Base-by-base conservation (phyloP, 2,888 invertebrate genomes). In the Cosmia trapezina region DNA sequence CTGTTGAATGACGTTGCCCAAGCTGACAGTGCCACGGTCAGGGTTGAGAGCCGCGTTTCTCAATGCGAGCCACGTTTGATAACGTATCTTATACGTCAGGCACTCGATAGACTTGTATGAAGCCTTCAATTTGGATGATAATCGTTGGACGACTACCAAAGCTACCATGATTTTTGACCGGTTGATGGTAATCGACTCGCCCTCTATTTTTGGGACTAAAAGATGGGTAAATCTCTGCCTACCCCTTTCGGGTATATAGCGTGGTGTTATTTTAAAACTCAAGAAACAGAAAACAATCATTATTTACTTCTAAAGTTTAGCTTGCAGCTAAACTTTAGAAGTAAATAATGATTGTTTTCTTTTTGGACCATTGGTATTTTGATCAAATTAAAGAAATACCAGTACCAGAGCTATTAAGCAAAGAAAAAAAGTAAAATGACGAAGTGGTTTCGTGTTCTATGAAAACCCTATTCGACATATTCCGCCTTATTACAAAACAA, bases 11-110 rank as follows among this genome's bases (percentile, higher is more conserved):
- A 97, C 97, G 66, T 96, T 99, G 79, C 98, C 98, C 2, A 97
- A 97, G 88, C 96, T 99, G 22, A 98, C 98, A 0, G 98, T 98
- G 70, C 98, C 99, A 0, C 96, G 99, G 76, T 99, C 98, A 19
- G 99, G 99, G 0, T 96, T 98, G 17, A 98, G 98, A 0, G 98
- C 98, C 2, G 98, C 98, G 49, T 98, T 98, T 92, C 94, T 98
- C 33, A 98, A 98, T 94, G 97, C 97, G 92, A 77, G 65, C 19
- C 51, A 28, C 9, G n/a, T 53, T 43, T 53, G 60, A 71, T 73
- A 53, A 72, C 43, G 11, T 72, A 45, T 72, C 71, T 60, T 19
- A 17, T 37, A 33, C 14, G 19, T 51, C 73, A 74, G 43, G 37
- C 14, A 37, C 4, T 73, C n/a, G 47, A 59, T 49, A 61, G 11